These are phyloP conservation scores for Lasioglossum vierecki DNA, from an alignment of 2,888 invertebrate species.

Conservation along the genomic window DNA sequence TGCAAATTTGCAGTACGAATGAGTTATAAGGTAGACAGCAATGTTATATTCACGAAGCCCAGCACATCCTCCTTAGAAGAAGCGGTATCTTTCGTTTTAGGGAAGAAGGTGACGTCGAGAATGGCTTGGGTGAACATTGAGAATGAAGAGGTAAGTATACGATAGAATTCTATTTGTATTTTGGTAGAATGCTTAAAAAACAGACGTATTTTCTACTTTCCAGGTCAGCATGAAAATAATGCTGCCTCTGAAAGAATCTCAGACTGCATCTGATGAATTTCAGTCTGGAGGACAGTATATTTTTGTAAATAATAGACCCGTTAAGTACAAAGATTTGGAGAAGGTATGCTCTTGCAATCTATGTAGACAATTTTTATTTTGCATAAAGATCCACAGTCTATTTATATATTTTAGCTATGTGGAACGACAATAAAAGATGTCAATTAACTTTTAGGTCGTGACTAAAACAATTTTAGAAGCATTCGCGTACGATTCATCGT, in stretches of 20 bases:
- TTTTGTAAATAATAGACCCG: slow-evolving; percentile 86
- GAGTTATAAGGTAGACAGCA: slow-evolving; percentile 84
- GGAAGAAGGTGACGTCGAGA: slow-evolving; percentile 73
- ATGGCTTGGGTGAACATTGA: slow-evolving; percentile 74
- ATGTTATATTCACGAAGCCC: slow-evolving; percentile 84
- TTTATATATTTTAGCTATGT: background rate
- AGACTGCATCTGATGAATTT: slow-evolving; percentile 67
- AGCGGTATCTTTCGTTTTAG: slow-evolving; percentile 79
- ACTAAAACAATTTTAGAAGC: slow-evolving; percentile 81
- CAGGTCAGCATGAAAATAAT: slow-evolving; percentile 71
- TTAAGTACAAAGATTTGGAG: slow-evolving; percentile 85
- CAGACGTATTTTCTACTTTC: background rate
- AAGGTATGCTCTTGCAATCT: slow-evolving; percentile 82
- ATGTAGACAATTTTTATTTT: too few species aligned
- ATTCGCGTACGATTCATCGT: slow-evolving; percentile 79
- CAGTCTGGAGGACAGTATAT: slow-evolving; percentile 77
- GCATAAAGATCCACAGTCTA: too few species aligned
- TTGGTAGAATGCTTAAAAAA: background rate
- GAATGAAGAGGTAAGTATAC: slow-evolving; percentile 67
- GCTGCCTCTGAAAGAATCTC: slow-evolving; percentile 79
- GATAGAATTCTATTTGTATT: background rate
- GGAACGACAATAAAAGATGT: background rate
- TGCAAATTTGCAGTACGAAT: slow-evolving; percentile 85
- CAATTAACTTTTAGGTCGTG: slow-evolving; percentile 80
- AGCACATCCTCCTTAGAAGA: slow-evolving; percentile 78